Evolutionary conservation across 2,113 vertebrate genomes (phyloP).

Genomic region (Podarcis cretensis): DNA sequence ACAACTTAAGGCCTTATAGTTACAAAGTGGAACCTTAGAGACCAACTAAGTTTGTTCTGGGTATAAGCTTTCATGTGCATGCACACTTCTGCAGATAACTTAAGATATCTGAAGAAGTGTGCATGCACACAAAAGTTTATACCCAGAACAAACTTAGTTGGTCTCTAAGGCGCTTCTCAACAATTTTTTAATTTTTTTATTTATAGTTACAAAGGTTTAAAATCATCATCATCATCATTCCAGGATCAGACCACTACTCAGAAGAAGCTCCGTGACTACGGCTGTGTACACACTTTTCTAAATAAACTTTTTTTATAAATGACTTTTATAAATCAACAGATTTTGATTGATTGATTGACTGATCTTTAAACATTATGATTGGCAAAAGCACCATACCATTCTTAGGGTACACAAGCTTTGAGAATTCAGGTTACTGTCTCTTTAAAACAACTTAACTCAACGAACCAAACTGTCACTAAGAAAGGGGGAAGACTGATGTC

Average conservation of each 20-base stretch:
- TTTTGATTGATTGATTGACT: neutral
- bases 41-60: constrained; percentile 52
- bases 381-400: neutral
- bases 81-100: too few species aligned
- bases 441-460: neutral
- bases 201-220: too few species aligned
- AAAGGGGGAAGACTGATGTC: neutral
- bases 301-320: too few species aligned
- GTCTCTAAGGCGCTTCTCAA: too few species aligned
- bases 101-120: too few species aligned
- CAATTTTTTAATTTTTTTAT: neutral
- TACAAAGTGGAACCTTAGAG: constrained; percentile 47
- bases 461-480: neutral
- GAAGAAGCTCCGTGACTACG: neutral
- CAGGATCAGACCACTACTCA: neutral
- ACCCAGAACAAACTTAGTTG: too few species aligned
- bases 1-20: constrained; percentile 59
- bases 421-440: neutral
- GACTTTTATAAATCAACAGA: neutral
- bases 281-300: too few species aligned
- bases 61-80: constrained; percentile 28
- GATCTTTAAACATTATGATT: neutral
- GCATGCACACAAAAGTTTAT: too few species aligned
- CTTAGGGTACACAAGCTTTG: neutral
- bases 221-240: too few species aligned